Conservation (phyloP, 2,888 invertebrate species). For the Cordilura impudica region DNA sequence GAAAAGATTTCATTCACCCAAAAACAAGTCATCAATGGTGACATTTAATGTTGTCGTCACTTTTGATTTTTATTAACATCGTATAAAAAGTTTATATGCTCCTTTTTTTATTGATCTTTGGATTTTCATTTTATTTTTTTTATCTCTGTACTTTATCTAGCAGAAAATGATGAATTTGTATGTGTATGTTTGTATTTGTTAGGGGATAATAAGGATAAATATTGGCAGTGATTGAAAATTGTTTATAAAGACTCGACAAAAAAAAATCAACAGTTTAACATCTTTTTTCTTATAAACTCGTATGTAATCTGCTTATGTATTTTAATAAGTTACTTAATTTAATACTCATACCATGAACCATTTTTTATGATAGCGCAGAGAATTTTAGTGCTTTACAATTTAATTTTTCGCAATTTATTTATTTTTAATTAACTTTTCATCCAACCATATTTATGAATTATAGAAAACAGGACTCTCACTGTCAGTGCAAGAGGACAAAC, state of each 20-base stretch:
- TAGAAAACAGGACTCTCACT: constrained; percentile 23
- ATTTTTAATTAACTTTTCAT: constrained; percentile 58
- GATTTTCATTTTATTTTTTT: constrained; percentile 20
- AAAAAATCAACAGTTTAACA: not conserved
- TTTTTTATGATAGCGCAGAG: not conserved
- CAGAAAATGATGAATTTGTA: constrained; percentile 38
- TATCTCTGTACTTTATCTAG: constrained; percentile 31
- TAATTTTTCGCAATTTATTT: constrained; percentile 54
- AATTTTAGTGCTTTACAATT: constrained; percentile 39
- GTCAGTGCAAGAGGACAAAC: constrained; percentile 5
- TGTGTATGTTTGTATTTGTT: constrained; percentile 29
- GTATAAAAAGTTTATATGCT: constrained; percentile 26
- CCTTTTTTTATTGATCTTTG: constrained; percentile 40
- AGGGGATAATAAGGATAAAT: constrained; percentile 55
- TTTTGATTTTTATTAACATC: constrained; percentile 55
- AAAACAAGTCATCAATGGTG: constrained; percentile 48
- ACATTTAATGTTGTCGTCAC: constrained; percentile 58
- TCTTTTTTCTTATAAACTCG: not conserved
- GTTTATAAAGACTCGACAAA: constrained; percentile 19
- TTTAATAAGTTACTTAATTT: constrained; percentile 32
- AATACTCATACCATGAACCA: not conserved
- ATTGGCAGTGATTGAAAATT: constrained; percentile 56
- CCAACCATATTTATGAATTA: constrained; percentile 33
- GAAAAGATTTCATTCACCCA: constrained; percentile 31
- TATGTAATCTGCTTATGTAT: constrained; percentile 25